phyloP scores from a whole-genome alignment of 2,888 invertebrate genomes.

The Brenthis daphne region DNA sequence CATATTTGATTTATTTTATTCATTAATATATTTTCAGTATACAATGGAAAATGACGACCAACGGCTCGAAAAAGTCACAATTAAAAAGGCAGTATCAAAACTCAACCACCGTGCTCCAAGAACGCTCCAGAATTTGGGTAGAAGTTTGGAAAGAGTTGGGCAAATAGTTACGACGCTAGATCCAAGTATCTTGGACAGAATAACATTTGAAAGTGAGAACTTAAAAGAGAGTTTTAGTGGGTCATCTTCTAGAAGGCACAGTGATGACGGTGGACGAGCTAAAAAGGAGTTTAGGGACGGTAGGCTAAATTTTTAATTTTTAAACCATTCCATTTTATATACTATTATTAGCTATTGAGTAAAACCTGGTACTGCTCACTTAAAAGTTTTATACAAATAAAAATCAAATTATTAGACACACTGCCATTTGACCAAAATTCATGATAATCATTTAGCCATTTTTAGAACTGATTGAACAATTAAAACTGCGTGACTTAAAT shows the following conservation, averaged over 20 bases:
- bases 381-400: no score
- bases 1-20: not conserved
- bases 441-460: no score
- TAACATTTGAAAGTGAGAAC: constrained; percentile 68
- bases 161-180: constrained; percentile 41
- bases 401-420: no score
- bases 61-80: constrained; percentile 52
- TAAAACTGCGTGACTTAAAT: no score
- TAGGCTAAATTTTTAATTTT: constrained; percentile 39
- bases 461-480: no score
- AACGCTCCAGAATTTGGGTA: constrained; percentile 43
- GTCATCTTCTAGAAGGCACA: constrained; percentile 70
- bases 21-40: constrained; percentile 28
- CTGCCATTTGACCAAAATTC: no score
- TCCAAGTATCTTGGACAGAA: constrained; percentile 54
- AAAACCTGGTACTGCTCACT: not conserved
- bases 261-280: constrained; percentile 62
- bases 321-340: not conserved
- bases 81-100: constrained; percentile 49
- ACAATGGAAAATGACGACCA: constrained; percentile 62
- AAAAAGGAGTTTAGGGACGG: constrained; percentile 60
- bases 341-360: not conserved
- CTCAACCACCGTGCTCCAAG: constrained; percentile 52
- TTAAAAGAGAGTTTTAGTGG: constrained; percentile 63
- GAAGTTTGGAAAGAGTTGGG: constrained; percentile 46